Evolutionary conservation across 2,888 invertebrate species (phyloP), one percentile per base, ranked within the genome.

Genomic region (Dolichopus griseipennis): DNA sequence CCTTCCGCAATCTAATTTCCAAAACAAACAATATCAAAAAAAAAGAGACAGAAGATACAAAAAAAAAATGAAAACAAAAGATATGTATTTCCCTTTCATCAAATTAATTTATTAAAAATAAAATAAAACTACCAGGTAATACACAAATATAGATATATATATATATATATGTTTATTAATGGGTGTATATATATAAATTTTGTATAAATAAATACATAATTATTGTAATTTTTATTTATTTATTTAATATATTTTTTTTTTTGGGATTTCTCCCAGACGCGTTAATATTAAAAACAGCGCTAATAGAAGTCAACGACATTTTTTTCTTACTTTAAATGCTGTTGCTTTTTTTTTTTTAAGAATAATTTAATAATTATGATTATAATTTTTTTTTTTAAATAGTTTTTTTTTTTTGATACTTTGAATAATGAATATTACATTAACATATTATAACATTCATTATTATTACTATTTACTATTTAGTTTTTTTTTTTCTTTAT

Each of bases 331-430:
- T 4, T 27, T 12, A 18, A 52, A 18, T 52, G 15, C n/a, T 37
- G 12, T 52, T 52, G 2, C 18, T 52, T 4, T 52, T 52, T 52
- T 52, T 1, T 52, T 52, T 52, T 52, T n/a, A 52, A 52, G 52
- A 52, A 52, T 52, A 52, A 52, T 52, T 52, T 52, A 52, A 52
- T 52, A 52, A 52, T 52, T 52, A 52, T 52, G 52, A 52, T 52
- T 37, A 37, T 7, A n/a, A n/a, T n/a, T 27, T 10, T 37, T 10
- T 37, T 37, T 37, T 37, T 37, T 37, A 8, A 37, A 12, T 37
- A 4, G 27, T 27, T 27, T 27, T 27, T 27, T 27, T 12, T 41
- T 41, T 41, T 41, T 9, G 41, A 2, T n/a, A n/a, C n/a, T 15
- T 52, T 52, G 52, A 52, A 52, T 52, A 52, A 52, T 52, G 52